Evolutionary conservation across 2,113 vertebrate genomes (phyloP).

Genomic region (Pipa parva): DNA sequence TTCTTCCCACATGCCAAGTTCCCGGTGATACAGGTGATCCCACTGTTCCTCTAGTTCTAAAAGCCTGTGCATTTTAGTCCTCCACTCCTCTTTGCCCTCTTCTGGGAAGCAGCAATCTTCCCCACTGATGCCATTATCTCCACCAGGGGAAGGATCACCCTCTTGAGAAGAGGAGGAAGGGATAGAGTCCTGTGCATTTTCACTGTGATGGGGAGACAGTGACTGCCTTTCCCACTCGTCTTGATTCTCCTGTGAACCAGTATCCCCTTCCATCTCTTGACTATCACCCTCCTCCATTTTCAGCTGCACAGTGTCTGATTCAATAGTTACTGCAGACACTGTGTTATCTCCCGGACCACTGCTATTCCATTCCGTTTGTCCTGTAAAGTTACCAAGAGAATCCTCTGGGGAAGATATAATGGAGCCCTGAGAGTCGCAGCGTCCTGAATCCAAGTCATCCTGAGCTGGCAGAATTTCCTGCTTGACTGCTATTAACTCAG

Average conservation of each 20-base stretch:
- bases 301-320: slow-evolving; percentile 35
- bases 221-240: slow-evolving; percentile 40
- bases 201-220: slow-evolving; percentile 43
- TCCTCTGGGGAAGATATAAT: slow-evolving; percentile 52
- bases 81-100: slow-evolving; percentile 45
- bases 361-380: slow-evolving; percentile 46
- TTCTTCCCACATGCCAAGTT: slow-evolving; percentile 59
- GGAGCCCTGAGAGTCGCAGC: slow-evolving; percentile 53
- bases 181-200: slow-evolving; percentile 50
- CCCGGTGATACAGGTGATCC: slow-evolving; percentile 58
- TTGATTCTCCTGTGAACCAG: slow-evolving; percentile 36
- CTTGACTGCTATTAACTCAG: slow-evolving; percentile 42
- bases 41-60: slow-evolving; percentile 60
- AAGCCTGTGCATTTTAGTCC: slow-evolving; percentile 53
- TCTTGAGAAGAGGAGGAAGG: slow-evolving; percentile 51
- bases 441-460: slow-evolving; percentile 44
- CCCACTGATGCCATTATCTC: not conserved
- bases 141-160: slow-evolving; percentile 15
- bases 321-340: slow-evolving; percentile 31
- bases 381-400: slow-evolving; percentile 38
- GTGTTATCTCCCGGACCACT: slow-evolving; percentile 39
- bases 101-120: slow-evolving; percentile 47
- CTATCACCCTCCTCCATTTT: slow-evolving; percentile 46
- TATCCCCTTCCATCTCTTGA: slow-evolving; percentile 33
- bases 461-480: slow-evolving; percentile 18